A percentile compares a stretch with the other conserved stretches of the same genome.
Conservation (phyloP, 2,888 invertebrate species). For the Elmis aenea region DNA sequence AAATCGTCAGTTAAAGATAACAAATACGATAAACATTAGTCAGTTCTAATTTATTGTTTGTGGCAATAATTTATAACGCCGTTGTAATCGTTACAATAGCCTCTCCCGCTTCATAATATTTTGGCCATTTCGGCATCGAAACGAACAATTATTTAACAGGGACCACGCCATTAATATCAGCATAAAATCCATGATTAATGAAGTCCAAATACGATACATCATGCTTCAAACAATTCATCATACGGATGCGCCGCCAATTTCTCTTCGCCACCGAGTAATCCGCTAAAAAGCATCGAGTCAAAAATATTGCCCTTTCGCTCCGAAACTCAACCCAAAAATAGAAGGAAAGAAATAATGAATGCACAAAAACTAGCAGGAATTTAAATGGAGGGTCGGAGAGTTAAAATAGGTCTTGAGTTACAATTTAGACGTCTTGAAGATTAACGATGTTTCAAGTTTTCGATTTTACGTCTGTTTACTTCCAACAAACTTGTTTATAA, state of each 20-base stretch:
- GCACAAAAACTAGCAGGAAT: constrained; percentile 19
- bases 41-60: no score
- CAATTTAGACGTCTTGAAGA: constrained; percentile 36
- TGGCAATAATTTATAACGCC: no score
- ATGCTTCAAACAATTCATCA: constrained; percentile 31
- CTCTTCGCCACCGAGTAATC: constrained; percentile 12
- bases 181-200: constrained; percentile 30
- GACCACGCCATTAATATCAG: no score
- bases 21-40: no score
- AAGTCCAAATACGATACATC: constrained; percentile 31
- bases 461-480: constrained; percentile 3
- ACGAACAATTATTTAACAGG: no score
- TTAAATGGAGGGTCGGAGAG: constrained; percentile 27
- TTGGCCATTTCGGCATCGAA: no score
- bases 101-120: no score
- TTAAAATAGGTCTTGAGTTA: constrained; percentile 33
- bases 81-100: no score
- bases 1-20: no score
- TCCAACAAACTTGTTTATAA: constrained; percentile 1
- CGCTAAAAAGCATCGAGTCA: constrained; percentile 1
- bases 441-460: constrained; percentile 33
- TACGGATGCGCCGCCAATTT: constrained; percentile 24
- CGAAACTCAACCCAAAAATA: constrained; percentile 14
- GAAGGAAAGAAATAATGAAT: constrained; percentile 12
- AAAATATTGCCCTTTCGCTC: constrained; percentile 3